Evolutionary conservation across 2,113 vertebrate species (phyloP).

Genomic region (Triplophysa tibetana): DNA sequence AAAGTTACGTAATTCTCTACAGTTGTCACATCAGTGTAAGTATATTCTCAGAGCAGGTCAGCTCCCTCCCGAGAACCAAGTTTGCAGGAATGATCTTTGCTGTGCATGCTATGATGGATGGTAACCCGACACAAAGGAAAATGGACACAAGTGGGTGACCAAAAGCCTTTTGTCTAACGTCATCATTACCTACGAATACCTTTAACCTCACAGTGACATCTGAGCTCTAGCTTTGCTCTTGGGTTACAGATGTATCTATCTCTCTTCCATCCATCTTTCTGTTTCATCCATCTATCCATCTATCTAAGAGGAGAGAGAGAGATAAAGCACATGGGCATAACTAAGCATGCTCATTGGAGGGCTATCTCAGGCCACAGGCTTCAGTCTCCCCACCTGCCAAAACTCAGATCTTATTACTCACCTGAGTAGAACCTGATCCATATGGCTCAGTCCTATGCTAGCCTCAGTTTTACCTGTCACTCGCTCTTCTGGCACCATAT

Average conservation of each 20-base stretch:
- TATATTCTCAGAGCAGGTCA: not conserved
- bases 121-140: constrained; percentile 35
- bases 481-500: constrained; percentile 37
- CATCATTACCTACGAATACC: constrained; percentile 30
- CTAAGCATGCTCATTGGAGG: constrained; percentile 1
- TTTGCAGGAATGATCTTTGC: not conserved
- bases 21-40: constrained; percentile 6
- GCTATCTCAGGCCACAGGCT: constrained; percentile 3
- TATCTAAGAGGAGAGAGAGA: not conserved
- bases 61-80: not conserved
- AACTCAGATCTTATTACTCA: constrained; percentile 67
- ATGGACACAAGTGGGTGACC: constrained; percentile 30
- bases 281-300: constrained; percentile 8
- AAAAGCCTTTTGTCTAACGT: constrained; percentile 31
- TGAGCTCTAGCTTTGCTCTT: constrained; percentile 26
- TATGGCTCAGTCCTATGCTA: constrained; percentile 36
- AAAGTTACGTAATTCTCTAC: constrained; percentile 7
- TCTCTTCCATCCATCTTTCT: constrained; percentile 10
- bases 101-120: not conserved
- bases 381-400: constrained; percentile 60
- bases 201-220: constrained; percentile 40
- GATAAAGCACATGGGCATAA: not conserved
- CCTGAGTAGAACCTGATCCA: constrained; percentile 63
- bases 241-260: constrained; percentile 34
- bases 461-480: constrained; percentile 49